These are phyloP conservation scores for Rhinopomastus cyanomelas DNA, from an alignment of 2,113 vertebrate genomes.

Conservation along the genomic window DNA sequence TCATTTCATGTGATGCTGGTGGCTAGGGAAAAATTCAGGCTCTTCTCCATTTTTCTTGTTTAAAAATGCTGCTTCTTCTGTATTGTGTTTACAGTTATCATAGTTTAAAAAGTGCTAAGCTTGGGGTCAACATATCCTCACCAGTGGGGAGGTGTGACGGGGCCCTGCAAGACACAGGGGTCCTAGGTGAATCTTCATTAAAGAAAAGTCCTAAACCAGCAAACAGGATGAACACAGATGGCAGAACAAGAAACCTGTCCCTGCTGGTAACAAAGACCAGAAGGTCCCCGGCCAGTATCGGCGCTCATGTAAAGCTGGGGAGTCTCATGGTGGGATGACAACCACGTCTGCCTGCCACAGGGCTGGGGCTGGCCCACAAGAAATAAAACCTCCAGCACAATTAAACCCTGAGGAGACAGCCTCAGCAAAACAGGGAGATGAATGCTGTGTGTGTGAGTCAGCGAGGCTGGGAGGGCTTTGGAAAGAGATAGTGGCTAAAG, in stretches of 20 bases:
- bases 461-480: neutral
- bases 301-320: neutral
- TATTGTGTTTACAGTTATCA: neutral
- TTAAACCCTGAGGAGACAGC: slow-evolving; percentile 23
- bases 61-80: neutral
- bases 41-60: slow-evolving; percentile 9
- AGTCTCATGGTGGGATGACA: neutral
- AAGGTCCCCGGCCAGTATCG: neutral
- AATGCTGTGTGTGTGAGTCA: neutral
- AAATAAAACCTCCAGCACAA: slow-evolving; percentile 37
- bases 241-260: neutral
- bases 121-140: neutral
- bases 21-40: neutral
- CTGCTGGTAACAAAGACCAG: neutral
- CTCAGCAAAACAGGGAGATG: neutral
- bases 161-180: neutral
- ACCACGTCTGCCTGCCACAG: neutral
- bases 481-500: neutral
- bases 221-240: slow-evolving; percentile 2
- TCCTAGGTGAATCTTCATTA: neutral
- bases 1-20: neutral
- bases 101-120: slow-evolving; percentile 27
- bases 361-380: slow-evolving; percentile 20
- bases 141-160: neutral
- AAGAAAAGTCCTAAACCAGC: slow-evolving; percentile 9